phyloP scores from a whole-genome alignment of 1,140 invertebrate genomes.

The Stratiolaelaps scimitus region DNA sequence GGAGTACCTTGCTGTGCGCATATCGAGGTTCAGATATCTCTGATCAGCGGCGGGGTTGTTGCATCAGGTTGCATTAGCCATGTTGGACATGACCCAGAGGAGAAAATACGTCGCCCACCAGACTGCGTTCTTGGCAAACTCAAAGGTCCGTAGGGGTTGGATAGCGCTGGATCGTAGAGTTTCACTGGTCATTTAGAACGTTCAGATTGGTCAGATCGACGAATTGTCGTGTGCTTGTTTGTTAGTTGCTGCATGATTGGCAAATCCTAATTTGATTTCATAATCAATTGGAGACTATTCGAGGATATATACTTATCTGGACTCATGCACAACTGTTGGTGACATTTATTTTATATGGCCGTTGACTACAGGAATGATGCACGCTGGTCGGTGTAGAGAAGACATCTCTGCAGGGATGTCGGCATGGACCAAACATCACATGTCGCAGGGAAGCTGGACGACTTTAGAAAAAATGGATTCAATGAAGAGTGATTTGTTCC shows the following conservation, averaged over 20 bases:
- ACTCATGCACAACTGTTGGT: too few relatives aligned
- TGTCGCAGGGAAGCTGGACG: not conserved
- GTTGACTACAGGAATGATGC: not conserved
- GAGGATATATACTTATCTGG: too few relatives aligned
- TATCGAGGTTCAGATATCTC: not conserved
- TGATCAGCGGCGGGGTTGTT: not conserved
- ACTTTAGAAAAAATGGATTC: not conserved
- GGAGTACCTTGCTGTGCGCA: slow-evolving; percentile 1
- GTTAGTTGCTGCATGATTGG: too few relatives aligned
- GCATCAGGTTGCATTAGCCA: not conserved
- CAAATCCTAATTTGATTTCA: too few relatives aligned
- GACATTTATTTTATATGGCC: too few relatives aligned
- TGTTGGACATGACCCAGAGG: not conserved
- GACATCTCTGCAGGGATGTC: not conserved
- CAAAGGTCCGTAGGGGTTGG: too few relatives aligned
- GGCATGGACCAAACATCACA: slow-evolving; percentile 9
- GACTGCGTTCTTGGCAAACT: slow-evolving; percentile 7
- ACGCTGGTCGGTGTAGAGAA: not conserved
- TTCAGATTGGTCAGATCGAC: too few relatives aligned
- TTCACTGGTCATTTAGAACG: too few relatives aligned
- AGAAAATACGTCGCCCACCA: not conserved
- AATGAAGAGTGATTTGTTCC: not conserved
- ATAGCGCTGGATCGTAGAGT: too few relatives aligned
- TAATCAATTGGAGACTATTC: too few relatives aligned
- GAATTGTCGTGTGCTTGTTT: too few relatives aligned